Conservation (phyloP, 1,140 invertebrate genomes). For the Galleria mellonella region DNA sequence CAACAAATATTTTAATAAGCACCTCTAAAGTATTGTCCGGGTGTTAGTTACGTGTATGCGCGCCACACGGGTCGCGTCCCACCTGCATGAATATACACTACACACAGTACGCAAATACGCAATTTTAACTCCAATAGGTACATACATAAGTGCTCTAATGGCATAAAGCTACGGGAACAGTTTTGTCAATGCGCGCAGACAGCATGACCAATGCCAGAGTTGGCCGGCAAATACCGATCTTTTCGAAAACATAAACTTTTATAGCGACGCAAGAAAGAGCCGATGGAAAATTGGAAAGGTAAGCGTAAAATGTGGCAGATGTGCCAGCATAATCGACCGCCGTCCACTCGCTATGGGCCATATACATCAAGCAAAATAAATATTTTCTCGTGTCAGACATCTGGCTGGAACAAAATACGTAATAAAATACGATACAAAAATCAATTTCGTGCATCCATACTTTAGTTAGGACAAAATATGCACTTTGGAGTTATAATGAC, state of each 20-base stretch:
- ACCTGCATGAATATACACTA: slow-evolving; percentile 24
- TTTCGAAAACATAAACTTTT: slow-evolving; percentile 62
- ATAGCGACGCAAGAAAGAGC: slow-evolving; percentile 44
- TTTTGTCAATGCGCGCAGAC: slow-evolving; percentile 34
- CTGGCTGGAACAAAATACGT: slow-evolving; percentile 4
- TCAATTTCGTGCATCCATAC: no score
- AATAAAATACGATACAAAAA: no score
- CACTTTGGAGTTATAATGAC: no score
- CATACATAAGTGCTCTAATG: slow-evolving; percentile 13
- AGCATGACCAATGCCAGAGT: slow-evolving; percentile 56
- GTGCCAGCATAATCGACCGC: slow-evolving; percentile 29
- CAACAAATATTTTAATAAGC: slow-evolving; percentile 74
- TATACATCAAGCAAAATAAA: slow-evolving; percentile 35
- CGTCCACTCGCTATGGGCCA: slow-evolving; percentile 10
- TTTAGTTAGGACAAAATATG: no score
- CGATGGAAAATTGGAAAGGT: slow-evolving; percentile 64
- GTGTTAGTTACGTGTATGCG: slow-evolving; percentile 39
- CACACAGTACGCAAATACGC: not conserved
- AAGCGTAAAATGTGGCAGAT: slow-evolving; percentile 69
- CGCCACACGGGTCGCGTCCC: slow-evolving; percentile 36
- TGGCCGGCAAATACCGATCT: slow-evolving; percentile 37
- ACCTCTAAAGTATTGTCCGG: slow-evolving; percentile 59
- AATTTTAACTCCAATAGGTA: slow-evolving; percentile 14
- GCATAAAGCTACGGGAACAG: slow-evolving; percentile 12
- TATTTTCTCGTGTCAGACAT: slow-evolving; percentile 19